Conservation (phyloP, 2,888 invertebrate genomes). For the Pseudeuparius sepicola region DNA sequence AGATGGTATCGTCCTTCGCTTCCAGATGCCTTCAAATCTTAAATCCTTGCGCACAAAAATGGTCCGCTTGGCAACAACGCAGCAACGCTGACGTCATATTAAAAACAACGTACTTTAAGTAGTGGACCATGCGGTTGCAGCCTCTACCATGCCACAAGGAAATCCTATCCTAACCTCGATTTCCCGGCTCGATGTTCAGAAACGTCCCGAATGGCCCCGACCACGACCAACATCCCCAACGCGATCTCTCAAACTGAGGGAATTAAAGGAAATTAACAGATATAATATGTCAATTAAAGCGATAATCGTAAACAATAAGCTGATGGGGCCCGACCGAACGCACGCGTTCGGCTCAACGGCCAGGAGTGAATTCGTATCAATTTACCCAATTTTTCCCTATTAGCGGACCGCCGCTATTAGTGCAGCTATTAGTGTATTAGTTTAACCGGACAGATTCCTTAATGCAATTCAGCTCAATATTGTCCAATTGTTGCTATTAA, state of each 20-base stretch:
- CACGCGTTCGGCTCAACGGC: slow-evolving; percentile 35
- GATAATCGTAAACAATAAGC: slow-evolving; percentile 31
- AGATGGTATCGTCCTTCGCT: too few species aligned
- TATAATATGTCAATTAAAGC: slow-evolving; percentile 31
- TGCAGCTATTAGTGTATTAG: slow-evolving; percentile 39
- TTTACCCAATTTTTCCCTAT: slow-evolving; percentile 45
- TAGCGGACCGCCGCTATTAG: slow-evolving; percentile 42
- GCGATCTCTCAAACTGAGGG: slow-evolving; percentile 27
- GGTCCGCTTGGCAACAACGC: too few species aligned
- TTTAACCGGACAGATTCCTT: slow-evolving; percentile 43
- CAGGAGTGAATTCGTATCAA: slow-evolving; percentile 44
- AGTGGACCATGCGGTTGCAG: too few species aligned
- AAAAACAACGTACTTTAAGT: too few species aligned
- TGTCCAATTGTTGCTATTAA: slow-evolving; percentile 43
- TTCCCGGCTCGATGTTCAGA: too few species aligned
- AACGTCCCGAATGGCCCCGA: too few species aligned
- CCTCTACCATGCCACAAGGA: too few species aligned
- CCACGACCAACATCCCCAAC: too few species aligned
- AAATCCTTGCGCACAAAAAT: too few species aligned
- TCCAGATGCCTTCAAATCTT: too few species aligned
- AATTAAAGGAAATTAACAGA: slow-evolving; percentile 29
- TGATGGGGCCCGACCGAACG: slow-evolving; percentile 29
- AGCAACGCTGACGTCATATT: too few species aligned
- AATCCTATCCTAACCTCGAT: too few species aligned
- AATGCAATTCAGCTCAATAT: slow-evolving; percentile 43